These are phyloP conservation scores for Oenanthe oenanthe DNA, from an alignment of 2,113 vertebrate species.

Conservation along the genomic window DNA sequence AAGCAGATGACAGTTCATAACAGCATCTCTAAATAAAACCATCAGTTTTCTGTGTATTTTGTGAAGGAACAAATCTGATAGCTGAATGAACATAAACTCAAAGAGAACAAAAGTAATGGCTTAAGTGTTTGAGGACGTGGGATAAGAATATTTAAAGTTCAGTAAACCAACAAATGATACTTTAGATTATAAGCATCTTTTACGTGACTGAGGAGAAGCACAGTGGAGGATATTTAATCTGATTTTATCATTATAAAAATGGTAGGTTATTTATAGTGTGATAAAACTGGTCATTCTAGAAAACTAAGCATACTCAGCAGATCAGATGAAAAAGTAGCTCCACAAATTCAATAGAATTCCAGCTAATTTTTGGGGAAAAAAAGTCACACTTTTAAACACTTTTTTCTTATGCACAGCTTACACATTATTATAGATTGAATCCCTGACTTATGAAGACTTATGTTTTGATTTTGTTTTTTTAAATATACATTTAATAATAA, in stretches of 20 bases:
- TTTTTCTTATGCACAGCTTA: not conserved
- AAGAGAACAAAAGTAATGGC: not conserved
- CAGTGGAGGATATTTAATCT: not conserved
- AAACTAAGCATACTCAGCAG: not conserved
- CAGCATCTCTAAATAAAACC: not conserved
- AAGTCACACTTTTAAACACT: not conserved
- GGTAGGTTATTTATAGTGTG: not conserved
- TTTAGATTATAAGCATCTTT: not conserved
- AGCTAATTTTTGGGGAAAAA: not conserved
- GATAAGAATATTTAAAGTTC: not conserved
- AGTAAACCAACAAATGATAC: not conserved
- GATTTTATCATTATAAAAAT: not conserved
- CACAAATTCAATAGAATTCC: not conserved
- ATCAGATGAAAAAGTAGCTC: not conserved
- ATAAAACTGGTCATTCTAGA: not conserved
- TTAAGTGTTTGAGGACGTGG: not conserved
- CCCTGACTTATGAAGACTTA: not conserved
- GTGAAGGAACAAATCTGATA: not conserved
- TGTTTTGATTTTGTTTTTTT: accelerated
- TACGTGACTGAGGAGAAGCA: not conserved
- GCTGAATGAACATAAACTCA: not conserved
- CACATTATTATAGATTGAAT: not conserved
- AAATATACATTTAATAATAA: not conserved
- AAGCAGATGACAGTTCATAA: slow-evolving; percentile 24
- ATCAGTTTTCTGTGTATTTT: not conserved